A percentile compares a stretch with the other conserved stretches of the same genome.
Evolutionary conservation across 2,888 invertebrate species (phyloP).

Genomic region (Steinernema scapterisci): DNA sequence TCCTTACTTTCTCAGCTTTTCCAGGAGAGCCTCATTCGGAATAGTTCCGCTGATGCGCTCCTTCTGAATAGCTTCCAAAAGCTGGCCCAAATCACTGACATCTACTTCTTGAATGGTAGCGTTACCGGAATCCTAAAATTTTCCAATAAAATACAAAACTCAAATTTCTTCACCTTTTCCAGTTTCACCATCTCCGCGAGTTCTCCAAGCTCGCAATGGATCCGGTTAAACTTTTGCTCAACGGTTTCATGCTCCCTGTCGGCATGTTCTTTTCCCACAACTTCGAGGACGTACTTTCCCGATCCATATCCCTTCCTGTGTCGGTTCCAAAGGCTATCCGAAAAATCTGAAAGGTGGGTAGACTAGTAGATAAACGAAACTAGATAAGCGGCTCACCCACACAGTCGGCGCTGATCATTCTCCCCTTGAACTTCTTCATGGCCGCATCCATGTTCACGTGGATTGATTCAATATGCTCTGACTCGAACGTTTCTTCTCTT

Average conservation of each 20-base stretch:
- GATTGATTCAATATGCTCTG: conserved; percentile 55
- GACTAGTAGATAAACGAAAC: not conserved
- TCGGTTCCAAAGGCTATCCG: conserved; percentile 57
- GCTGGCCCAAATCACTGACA: not conserved
- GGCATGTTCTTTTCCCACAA: conserved; percentile 50
- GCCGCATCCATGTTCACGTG: conserved; percentile 61
- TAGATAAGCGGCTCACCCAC: conserved; percentile 48
- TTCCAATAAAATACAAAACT: no score
- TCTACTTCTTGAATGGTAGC: not conserved
- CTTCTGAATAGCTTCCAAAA: not conserved
- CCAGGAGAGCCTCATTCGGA: not conserved
- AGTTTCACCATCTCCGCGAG: conserved; percentile 37
- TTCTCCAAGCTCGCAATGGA: conserved; percentile 42
- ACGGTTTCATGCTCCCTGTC: conserved; percentile 48
- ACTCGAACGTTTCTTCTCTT: conserved; percentile 47
- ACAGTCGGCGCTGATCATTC: conserved; percentile 52
- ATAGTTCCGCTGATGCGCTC: not conserved
- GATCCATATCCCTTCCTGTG: conserved; percentile 55
- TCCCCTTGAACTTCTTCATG: conserved; percentile 53
- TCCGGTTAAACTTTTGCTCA: conserved; percentile 57
- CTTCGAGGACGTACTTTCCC: conserved; percentile 56
- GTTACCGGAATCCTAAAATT: not conserved
- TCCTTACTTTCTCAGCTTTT: not conserved
- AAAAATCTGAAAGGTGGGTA: conserved; percentile 51
- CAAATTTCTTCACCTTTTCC: no score